Percentiles rank a stretch among this genome's conserved stretches.
Conservation (phyloP, 2,113 vertebrate genomes). For the Rattus rattus region DNA sequence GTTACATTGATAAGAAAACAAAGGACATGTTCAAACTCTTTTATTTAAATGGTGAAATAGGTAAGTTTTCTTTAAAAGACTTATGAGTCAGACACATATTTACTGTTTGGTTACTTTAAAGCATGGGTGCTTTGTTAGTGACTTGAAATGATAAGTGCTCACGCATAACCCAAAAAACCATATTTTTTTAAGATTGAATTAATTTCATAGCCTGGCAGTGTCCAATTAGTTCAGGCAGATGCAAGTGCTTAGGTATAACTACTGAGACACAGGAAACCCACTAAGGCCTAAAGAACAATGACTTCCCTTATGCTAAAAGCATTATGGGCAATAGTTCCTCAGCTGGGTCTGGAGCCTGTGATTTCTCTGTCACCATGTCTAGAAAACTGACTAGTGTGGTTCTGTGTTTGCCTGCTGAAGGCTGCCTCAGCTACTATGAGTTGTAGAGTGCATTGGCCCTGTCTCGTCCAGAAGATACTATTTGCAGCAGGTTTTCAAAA, state of each 20-base stretch:
- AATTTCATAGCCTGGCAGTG: background rate
- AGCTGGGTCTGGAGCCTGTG: background rate
- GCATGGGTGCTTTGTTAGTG: background rate
- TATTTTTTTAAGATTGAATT: background rate
- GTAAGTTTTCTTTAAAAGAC: background rate
- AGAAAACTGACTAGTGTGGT: background rate
- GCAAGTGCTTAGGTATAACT: too few relatives aligned
- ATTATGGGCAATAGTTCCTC: background rate
- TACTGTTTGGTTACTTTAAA: background rate
- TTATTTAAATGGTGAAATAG: conserved; percentile 24
- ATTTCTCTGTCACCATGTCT: background rate
- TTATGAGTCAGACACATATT: background rate
- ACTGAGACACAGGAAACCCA: too few relatives aligned
- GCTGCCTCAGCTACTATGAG: background rate
- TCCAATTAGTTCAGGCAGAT: background rate
- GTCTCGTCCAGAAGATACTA: background rate
- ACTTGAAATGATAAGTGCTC: background rate
- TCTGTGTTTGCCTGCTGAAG: background rate
- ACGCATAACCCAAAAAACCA: background rate
- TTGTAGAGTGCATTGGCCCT: background rate
- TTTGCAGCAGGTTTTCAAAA: background rate
- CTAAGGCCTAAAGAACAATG: too few relatives aligned
- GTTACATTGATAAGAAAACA: background rate
- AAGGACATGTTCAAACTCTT: background rate
- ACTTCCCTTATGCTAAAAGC: rapidly evolving